Percentiles rank a stretch among this genome's conserved stretches.
These are phyloP conservation scores for Acanthococcus lagerstroemiae DNA, from an alignment of 2,888 invertebrate species.

Conservation along the genomic window DNA sequence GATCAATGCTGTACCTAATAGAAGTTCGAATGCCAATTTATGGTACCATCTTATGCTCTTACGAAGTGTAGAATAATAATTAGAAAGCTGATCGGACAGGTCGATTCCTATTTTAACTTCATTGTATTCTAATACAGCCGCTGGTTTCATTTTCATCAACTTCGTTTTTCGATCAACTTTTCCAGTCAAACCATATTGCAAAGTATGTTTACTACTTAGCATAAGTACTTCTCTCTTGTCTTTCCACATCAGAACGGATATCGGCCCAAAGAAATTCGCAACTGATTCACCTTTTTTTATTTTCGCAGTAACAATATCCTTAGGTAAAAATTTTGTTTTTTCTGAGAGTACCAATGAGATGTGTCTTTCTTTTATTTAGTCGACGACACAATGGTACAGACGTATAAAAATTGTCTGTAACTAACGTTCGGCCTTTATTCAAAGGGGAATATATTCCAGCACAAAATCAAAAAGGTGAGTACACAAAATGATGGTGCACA, in stretches of 20 bases:
- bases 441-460: too few relatives aligned
- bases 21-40: background rate
- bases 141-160: background rate
- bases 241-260: background rate
- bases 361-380: conserved; percentile 14
- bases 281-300: background rate
- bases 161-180: background rate
- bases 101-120: background rate
- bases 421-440: conserved; percentile 5
- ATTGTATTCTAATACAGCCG: background rate
- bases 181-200: background rate
- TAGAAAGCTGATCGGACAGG: background rate
- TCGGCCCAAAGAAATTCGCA: background rate
- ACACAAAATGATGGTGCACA: too few relatives aligned
- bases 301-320: background rate
- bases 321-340: conserved; percentile 10
- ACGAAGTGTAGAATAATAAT: background rate
- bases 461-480: too few relatives aligned
- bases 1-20: background rate
- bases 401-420: conserved; percentile 25
- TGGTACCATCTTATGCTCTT: background rate
- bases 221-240: background rate
- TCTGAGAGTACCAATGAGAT: conserved; percentile 16
- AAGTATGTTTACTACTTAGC: background rate
- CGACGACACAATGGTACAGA: conserved; percentile 12